phyloP scores from a whole-genome alignment of 2,888 invertebrate genomes.

The Drosophila tripunctata region DNA sequence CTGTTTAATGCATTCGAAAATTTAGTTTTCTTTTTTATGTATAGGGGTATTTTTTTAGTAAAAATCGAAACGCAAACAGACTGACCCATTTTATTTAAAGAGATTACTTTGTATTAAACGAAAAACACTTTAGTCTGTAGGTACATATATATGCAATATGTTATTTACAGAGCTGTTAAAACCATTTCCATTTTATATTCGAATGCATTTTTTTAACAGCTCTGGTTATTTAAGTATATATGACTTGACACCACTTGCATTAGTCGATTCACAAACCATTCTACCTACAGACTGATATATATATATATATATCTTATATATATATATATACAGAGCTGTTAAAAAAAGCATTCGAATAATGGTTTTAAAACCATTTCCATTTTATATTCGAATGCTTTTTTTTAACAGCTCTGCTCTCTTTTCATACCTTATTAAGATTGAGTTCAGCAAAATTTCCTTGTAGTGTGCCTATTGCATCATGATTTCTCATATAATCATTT shows the following conservation, averaged over 20 bases:
- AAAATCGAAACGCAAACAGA: background rate
- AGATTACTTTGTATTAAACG: background rate
- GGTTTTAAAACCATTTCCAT: too few relatives aligned
- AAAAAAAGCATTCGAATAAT: too few relatives aligned
- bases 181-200: too few relatives aligned
- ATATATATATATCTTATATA: too few relatives aligned
- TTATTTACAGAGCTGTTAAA: too few relatives aligned
- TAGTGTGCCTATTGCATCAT: slow-evolving; percentile 91
- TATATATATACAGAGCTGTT: too few relatives aligned
- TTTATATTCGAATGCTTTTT: too few relatives aligned
- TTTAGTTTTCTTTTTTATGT: background rate
- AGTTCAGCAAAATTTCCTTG: slow-evolving; percentile 93
- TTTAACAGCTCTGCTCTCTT: too few relatives aligned
- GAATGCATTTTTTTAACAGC: too few relatives aligned
- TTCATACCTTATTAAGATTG: slow-evolving; percentile 89
- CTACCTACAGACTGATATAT: slow-evolving; percentile 3
- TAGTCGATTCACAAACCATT: background rate
- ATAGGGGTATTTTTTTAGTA: background rate
- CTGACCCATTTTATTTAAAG: background rate
- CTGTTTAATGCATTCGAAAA: slow-evolving; percentile 7
- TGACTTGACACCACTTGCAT: too few relatives aligned
- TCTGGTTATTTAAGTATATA: too few relatives aligned
- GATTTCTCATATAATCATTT: slow-evolving; percentile 86
- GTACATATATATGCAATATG: background rate
- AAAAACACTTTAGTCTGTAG: background rate